Evolutionary conservation across 2,888 invertebrate genomes (phyloP), one percentile per base, ranked within the genome.

Genomic region (Ophion slaviceki): DNA sequence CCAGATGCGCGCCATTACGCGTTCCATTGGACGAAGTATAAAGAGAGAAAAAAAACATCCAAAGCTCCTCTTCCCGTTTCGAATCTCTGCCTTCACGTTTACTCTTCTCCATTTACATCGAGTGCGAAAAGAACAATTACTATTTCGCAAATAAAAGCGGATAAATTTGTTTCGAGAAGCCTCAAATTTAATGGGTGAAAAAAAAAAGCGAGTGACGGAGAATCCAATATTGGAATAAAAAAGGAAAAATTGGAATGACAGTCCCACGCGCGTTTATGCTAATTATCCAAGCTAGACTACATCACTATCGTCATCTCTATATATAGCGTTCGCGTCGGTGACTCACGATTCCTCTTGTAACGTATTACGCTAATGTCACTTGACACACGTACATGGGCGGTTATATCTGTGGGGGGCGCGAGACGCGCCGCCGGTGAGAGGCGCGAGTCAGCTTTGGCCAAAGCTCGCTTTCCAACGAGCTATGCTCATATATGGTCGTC

Each of bases 241-340:
- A 53, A 53, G 11, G 17, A 53, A 5, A 53, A 53, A 53, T 53
- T 78, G 68, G 72, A 57, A 78, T 82, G 75, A 84, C 68, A 82
- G 72, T 81, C 66, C 64, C 75, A 78, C 85, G 82, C 72, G 75
- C 83, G 80, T 59, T 68, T 89, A 90, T 91, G 91, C 82, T 91
- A 91, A 92, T 92, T 92, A 85, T 86, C 82, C 85, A 67, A 75
- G 83, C 85, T 88, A 88, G 86, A 76, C 84, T 87, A 64, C 20
- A 4, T 32, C 4, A 88, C 80, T 80, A 82, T 89, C 87, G 88
- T 87, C 91, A 91, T 91, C 91, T 90, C 92, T 93, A 93, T 93
- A 93, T 93, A 93, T 93, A 93, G 93, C 89, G 88, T 86, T 92
- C 91, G 92, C 92, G 93, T 92, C 91, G 92, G 90, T 93, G 93